Base-by-base conservation (phyloP, 2,888 invertebrate genomes). In the Podabrus alpinus region DNA sequence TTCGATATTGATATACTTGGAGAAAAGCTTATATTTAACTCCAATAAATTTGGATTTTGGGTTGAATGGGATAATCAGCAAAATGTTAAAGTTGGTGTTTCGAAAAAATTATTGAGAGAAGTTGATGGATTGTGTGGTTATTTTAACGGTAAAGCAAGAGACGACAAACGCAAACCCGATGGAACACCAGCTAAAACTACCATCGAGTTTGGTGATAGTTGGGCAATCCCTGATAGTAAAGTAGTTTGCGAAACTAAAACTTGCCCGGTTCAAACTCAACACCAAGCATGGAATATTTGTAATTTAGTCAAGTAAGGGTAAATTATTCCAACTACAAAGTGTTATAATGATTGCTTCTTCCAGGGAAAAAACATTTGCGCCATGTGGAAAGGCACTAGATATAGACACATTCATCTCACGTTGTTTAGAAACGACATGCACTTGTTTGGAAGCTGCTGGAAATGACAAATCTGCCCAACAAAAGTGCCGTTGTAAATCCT, bases 101-200 rank as follows among this genome's bases (percentile, higher is more conserved):
- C 91, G 0, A 90, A 91, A 69, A 91, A 90, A 80, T 88, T 92
- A 79, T 85, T 88, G 75, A 89, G 91, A 9, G 88, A 90, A 61
- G 92, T 95, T 0, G 94, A 94, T 81, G 96, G 96, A 0, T 87
- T 96, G 10, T 96, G 96, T 84, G 96, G 96, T 1, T 92, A 90
- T 74, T 94, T 91, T 85, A 94, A 94, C 86, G 92, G 92, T 1
- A 86, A 90, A 24, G 81, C 88, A 0, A 81, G 84, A 62, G 94
- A 95, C 85, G 96, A 96, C 84, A 92, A 92, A 68, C 90, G 92
- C 2, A 89, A 91, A 77, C 95, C 95, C 0, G 90, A 92, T 84
- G 95, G 95, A 0, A 84, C 83, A 0, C 82, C 89, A 1, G 91
- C 93, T 0, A 84, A 88, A 69, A 92, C 90, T 66, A 92, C 92